Base-by-base conservation (phyloP, 2,113 vertebrate species). In the Xenopus borealis region DNA sequence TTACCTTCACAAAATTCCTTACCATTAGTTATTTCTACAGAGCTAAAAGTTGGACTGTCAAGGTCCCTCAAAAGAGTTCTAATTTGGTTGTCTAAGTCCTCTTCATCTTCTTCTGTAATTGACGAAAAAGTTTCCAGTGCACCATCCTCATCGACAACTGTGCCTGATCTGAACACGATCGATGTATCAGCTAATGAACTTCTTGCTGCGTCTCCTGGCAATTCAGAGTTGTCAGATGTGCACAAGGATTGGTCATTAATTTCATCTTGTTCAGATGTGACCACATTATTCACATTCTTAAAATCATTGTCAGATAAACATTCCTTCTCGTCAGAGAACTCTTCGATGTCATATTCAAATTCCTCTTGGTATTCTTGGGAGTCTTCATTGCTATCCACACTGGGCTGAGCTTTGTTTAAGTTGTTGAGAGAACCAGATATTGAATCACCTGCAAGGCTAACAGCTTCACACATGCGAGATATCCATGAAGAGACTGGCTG, bases 401-500 rank as follows among this genome's bases (percentile, higher is more conserved):
- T 82, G 72, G 81, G 17, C 10, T 84, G 81, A 19, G 78, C 75
- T 79, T 85, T 87, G 80, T 72, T 86, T 81, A 85, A 69, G 71
- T 82, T 86, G 72, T 85, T 79, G 64, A 93, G 82, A 0, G 85
- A 88, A 65, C 82, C 78, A 64, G 90, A 91, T 47, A 94, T 70
- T 0, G 73, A 82, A 64, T 86, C 86, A 16, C 90, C 85, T n/a
- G 86, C 87, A 77, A 91, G 86, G 16, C 91, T 88, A 72, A 92
- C 79, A 14, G 90, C 88, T 84, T 93, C 89, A 0, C 92, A 93
- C 61, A 92, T 77, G 45, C 89, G 88, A 47, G 89, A 87, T 76
- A 95, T 86, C 93, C 93, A 94, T 55, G 89, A 85, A 10, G 89
- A 91, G 33, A 94, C 79, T 7, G 90, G 85, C 77, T 89, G 90